These are phyloP conservation scores for Heteromyza rotundicornis DNA, from an alignment of 2,888 invertebrate species.

Conservation along the genomic window DNA sequence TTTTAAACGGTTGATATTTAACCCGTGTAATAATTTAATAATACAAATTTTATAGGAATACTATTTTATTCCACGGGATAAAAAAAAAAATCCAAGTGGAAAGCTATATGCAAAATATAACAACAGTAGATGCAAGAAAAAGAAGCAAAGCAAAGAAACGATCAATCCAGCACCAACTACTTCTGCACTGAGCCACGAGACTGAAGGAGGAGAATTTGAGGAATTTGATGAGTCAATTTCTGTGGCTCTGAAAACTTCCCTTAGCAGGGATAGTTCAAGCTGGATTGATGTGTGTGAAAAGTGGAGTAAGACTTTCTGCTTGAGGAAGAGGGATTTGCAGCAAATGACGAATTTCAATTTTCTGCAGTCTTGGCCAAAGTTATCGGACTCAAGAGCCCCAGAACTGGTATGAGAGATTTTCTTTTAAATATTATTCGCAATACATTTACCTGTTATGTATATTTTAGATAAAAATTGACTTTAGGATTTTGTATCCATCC, in stretches of 20 bases:
- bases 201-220: neutral
- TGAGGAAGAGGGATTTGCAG: conserved; percentile 16
- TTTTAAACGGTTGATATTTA: no score
- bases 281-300: conserved; percentile 19
- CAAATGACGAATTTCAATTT: conserved; percentile 9
- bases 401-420: neutral
- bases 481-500: conserved; percentile 18
- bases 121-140: conserved; percentile 16
- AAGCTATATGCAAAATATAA: conserved; percentile 18
- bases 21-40: no score
- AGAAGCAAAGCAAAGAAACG: neutral
- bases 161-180: neutral
- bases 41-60: no score
- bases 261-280: conserved; percentile 4
- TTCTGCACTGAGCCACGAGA: neutral
- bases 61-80: conserved; percentile 15
- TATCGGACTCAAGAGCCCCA: neutral
- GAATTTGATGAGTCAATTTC: conserved; percentile 16
- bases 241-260: conserved; percentile 15
- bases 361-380: conserved; percentile 12
- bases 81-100: conserved; percentile 17
- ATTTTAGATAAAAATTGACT: conserved; percentile 21
- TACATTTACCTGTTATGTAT: neutral
- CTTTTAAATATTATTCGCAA: neutral
- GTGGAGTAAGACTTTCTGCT: conserved; percentile 18